Evolutionary conservation across 1,140 invertebrate genomes (phyloP).

Genomic region (Battus philenor): DNA sequence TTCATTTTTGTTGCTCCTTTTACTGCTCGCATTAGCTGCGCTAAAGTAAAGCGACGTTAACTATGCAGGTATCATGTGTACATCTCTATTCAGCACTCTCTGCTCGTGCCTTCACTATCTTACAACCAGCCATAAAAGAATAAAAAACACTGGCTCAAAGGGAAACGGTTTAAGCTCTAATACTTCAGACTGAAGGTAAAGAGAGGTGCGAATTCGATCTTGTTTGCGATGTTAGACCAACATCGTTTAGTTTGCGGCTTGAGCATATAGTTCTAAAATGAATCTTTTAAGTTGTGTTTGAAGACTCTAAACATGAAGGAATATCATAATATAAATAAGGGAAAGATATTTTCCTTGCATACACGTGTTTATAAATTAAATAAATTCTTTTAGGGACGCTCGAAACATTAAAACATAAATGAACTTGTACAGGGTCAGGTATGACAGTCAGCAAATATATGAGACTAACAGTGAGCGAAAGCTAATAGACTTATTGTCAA

Average conservation of each 20-base stretch:
- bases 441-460: too few relatives aligned
- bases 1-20: slow-evolving; percentile 41
- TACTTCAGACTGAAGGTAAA: slow-evolving; percentile 37
- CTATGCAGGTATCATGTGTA: slow-evolving; percentile 68
- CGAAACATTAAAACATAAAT: too few relatives aligned
- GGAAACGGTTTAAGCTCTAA: slow-evolving; percentile 25
- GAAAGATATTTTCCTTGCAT: too few relatives aligned
- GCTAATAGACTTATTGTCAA: too few relatives aligned
- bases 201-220: slow-evolving; percentile 40
- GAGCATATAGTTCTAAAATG: too few relatives aligned
- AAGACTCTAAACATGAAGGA: too few relatives aligned
- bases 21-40: slow-evolving; percentile 60
- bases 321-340: too few relatives aligned
- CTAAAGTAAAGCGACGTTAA: slow-evolving; percentile 56
- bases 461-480: too few relatives aligned
- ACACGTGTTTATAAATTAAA: too few relatives aligned
- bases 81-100: slow-evolving; percentile 53
- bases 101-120: slow-evolving; percentile 7
- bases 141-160: slow-evolving; percentile 42
- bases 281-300: too few relatives aligned
- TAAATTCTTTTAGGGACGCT: too few relatives aligned
- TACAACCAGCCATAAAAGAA: slow-evolving; percentile 10
- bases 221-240: slow-evolving; percentile 3
- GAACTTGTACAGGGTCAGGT: too few relatives aligned
- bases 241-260: slow-evolving; percentile 2